Base-by-base conservation (phyloP, 2,113 vertebrate genomes). In the Zootoca vivipara region DNA sequence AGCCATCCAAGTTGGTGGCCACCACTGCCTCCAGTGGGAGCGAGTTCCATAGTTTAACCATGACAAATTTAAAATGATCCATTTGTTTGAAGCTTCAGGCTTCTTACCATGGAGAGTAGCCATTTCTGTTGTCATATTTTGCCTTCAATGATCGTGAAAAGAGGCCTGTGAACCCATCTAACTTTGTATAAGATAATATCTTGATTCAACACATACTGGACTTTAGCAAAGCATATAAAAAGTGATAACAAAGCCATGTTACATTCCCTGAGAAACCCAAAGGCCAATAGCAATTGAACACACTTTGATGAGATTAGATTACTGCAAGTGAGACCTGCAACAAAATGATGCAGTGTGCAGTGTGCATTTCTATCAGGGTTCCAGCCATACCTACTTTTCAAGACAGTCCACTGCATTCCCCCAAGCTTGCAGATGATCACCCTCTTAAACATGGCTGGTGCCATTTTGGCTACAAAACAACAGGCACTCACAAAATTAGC, bases 201-300 rank as follows among this genome's bases (percentile, higher is more conserved):
- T 42, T 69, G 64, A 67, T 42, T 42, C 38, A 69, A 42, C 38
- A 69, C 18, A n/a, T 64, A 10, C 4, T 42, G 64, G 64, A 42
- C 82, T 83, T 70, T 30, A 83, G 82, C 15, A 40, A 28, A 16
- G 26, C 38, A 70, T 20, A 84, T 84, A 84, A 56, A 73, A 33
- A 35, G 82, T 33, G 67, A 72, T 52, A 73, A 84, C 16, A 46
- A 84, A 73, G n/a, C 30, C 20, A 56, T 35, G 30, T 62, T 58
- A 35, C 33, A 64, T 81, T 81, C 20, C 56, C 82, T 52, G 38
- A 56, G 40, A 70, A 86, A 86, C 9, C 78, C 42, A 69, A 18
- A 86, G 65, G 65, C 65, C 85, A 87, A 70, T 7, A 80, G 42
- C 67, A 84, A 56, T 84, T 72, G 24, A 72, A 42, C n/a, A 84